Percentiles rank a stretch among this genome's conserved stretches.
Conservation (phyloP, 2,888 invertebrate species). For the Drosophila subquinaria region DNA sequence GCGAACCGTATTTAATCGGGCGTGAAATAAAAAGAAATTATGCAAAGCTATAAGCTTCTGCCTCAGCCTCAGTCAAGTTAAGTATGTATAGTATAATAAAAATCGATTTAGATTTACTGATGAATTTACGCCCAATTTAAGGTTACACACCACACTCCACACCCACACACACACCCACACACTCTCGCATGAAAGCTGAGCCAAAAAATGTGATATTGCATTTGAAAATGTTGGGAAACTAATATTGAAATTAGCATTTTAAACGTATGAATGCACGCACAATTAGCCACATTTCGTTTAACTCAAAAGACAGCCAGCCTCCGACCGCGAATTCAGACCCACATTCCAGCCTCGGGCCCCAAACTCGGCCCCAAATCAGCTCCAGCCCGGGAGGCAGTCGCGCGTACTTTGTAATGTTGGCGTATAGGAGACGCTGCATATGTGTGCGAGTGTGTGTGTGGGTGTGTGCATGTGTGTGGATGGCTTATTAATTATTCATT, state of each 20-base stretch:
- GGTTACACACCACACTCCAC: slow-evolving; percentile 8
- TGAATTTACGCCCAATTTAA: slow-evolving; percentile 77
- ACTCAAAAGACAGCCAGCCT: slow-evolving; percentile 62
- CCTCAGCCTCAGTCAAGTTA: slow-evolving; percentile 3
- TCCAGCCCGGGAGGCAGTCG: slow-evolving; percentile 43
- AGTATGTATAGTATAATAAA: slow-evolving; percentile 35
- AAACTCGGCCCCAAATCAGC: not conserved
- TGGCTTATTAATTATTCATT: slow-evolving; percentile 83
- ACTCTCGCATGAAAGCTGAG: slow-evolving; percentile 1
- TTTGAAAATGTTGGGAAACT: slow-evolving; percentile 65
- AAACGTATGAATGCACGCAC: slow-evolving; percentile 80
- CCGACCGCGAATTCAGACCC: slow-evolving; percentile 6
- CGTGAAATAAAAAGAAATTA: slow-evolving; percentile 81
- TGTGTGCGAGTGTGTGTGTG: slow-evolving; percentile 8
- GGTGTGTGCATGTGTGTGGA: slow-evolving; percentile 35
- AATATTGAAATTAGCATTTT: slow-evolving; percentile 80
- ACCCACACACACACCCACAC: not conserved
- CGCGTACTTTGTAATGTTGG: slow-evolving; percentile 41
- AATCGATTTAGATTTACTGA: slow-evolving; percentile 74
- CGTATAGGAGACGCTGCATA: not conserved
- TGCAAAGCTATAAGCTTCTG: slow-evolving; percentile 61
- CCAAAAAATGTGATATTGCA: slow-evolving; percentile 55
- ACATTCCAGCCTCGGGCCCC: slow-evolving; percentile 4
- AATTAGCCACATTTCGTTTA: slow-evolving; percentile 78
- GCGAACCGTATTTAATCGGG: slow-evolving; percentile 65